These are phyloP conservation scores for Vespertilio murinus DNA, from an alignment of 2,797 vertebrate species.

Conservation along the genomic window DNA sequence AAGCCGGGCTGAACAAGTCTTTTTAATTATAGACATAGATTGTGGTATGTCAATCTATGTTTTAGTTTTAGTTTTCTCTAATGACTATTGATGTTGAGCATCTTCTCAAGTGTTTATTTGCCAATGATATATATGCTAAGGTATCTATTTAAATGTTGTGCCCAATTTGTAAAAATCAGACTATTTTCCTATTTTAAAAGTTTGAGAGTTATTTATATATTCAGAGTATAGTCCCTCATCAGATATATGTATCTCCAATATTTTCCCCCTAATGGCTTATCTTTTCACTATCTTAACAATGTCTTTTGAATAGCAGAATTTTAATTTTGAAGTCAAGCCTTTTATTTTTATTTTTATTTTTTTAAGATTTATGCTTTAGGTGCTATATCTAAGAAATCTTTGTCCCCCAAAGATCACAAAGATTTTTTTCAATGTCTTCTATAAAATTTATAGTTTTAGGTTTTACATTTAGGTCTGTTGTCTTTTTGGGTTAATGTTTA, in stretches of 20 bases:
- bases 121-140: not conserved
- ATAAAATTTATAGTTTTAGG: constrained; percentile 25
- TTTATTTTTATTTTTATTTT: constrained; percentile 6
- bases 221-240: not conserved
- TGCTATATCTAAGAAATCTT: not conserved
- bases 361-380: constrained; percentile 29
- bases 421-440: constrained; percentile 39
- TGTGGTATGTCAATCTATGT: not conserved
- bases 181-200: not conserved
- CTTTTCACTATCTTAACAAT: constrained; percentile 11
- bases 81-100: not conserved
- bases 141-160: constrained; percentile 6
- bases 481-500: constrained; percentile 25
- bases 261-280: not conserved
- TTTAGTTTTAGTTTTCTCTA: constrained; percentile 32
- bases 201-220: constrained; percentile 25
- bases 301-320: not conserved
- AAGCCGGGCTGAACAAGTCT: not conserved
- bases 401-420: not conserved
- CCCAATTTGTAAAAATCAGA: not conserved
- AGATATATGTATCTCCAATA: constrained; percentile 17
- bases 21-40: constrained; percentile 28
- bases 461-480: not conserved
- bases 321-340: constrained; percentile 30
- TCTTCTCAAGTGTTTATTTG: constrained; percentile 8